Conservation (phyloP, 1,140 invertebrate species). For the Drosophila carrolli region DNA sequence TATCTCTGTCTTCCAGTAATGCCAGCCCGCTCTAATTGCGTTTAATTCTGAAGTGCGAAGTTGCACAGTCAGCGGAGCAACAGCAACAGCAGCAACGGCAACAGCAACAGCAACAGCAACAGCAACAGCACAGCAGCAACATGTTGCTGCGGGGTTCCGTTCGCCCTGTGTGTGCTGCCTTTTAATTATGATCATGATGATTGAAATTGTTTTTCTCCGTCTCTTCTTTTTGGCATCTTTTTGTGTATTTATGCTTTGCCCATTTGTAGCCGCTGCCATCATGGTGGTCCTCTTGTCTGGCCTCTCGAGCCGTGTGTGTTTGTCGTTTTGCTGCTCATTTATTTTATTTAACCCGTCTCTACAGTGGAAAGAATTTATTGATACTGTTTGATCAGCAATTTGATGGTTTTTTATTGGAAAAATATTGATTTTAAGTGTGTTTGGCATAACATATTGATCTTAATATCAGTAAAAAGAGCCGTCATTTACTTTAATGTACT, state of each 20-base stretch:
- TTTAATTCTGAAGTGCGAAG: slow-evolving; percentile 82
- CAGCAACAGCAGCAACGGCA: slow-evolving; percentile 33
- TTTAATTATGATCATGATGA: slow-evolving; percentile 82
- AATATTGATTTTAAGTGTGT: slow-evolving; percentile 6
- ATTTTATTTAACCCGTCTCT: slow-evolving; percentile 40
- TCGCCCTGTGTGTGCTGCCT: slow-evolving; percentile 56
- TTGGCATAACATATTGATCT: background rate
- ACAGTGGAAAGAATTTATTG: slow-evolving; percentile 26
- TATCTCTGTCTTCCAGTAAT: slow-evolving; percentile 11
- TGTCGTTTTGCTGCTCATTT: slow-evolving; percentile 79
- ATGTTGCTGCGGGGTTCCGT: slow-evolving; percentile 30
- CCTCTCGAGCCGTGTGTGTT: slow-evolving; percentile 44
- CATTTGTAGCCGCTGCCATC: slow-evolving; percentile 75
- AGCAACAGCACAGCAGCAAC: slow-evolving; percentile 30
- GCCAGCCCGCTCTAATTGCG: slow-evolving; percentile 63
- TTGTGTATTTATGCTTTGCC: slow-evolving; percentile 73
- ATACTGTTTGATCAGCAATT: slow-evolving; percentile 10
- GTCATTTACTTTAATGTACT: background rate
- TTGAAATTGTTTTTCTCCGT: slow-evolving; percentile 75
- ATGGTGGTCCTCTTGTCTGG: slow-evolving; percentile 79
- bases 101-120: slow-evolving; percentile 16
- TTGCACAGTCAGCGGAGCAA: slow-evolving; percentile 71
- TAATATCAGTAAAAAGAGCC: background rate
- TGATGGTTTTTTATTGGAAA: slow-evolving; percentile 5
- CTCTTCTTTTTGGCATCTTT: slow-evolving; percentile 73